Conservation (phyloP, 2,113 vertebrate genomes). For the Vimba vimba region DNA sequence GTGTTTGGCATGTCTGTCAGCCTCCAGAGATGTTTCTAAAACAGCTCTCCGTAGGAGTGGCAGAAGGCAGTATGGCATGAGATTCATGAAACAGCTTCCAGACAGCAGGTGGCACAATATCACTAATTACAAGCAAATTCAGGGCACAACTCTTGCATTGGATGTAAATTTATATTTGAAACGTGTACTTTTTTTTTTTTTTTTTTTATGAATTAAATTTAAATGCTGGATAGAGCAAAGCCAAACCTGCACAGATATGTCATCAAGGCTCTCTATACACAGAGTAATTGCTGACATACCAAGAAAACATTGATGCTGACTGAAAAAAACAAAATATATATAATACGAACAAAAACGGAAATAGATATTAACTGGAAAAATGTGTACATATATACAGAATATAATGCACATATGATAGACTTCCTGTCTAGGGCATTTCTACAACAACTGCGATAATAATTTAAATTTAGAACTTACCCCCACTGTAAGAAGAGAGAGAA, state of each 20-base stretch:
- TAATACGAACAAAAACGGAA: neutral
- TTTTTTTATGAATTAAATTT: neutral
- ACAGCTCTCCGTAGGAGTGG: slow-evolving; percentile 1
- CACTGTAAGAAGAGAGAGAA: slow-evolving; percentile 74
- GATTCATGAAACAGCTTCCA: neutral
- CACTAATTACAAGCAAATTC: slow-evolving; percentile 19
- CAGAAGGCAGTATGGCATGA: slow-evolving; percentile 33
- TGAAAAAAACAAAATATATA: slow-evolving; percentile 11
- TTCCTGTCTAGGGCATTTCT: neutral
- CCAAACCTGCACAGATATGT: slow-evolving; percentile 33
- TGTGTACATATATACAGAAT: neutral
- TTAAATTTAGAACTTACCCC: slow-evolving; percentile 80
- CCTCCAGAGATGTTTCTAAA: slow-evolving; percentile 27
- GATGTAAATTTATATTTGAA: slow-evolving; percentile 2
- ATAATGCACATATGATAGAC: neutral
- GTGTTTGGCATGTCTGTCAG: slow-evolving; percentile 25
- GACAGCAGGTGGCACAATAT: slow-evolving; percentile 34
- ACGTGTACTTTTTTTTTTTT: neutral
- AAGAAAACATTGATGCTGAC: slow-evolving; percentile 20
- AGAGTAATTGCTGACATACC: slow-evolving; percentile 30
- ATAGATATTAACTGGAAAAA: neutral
- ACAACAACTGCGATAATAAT: neutral
- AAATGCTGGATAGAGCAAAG: slow-evolving; percentile 28
- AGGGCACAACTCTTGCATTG: slow-evolving; percentile 18
- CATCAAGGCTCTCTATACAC: slow-evolving; percentile 3